Evolutionary conservation across 2,888 invertebrate species (phyloP).

Genomic region (Nysson spinosus): DNA sequence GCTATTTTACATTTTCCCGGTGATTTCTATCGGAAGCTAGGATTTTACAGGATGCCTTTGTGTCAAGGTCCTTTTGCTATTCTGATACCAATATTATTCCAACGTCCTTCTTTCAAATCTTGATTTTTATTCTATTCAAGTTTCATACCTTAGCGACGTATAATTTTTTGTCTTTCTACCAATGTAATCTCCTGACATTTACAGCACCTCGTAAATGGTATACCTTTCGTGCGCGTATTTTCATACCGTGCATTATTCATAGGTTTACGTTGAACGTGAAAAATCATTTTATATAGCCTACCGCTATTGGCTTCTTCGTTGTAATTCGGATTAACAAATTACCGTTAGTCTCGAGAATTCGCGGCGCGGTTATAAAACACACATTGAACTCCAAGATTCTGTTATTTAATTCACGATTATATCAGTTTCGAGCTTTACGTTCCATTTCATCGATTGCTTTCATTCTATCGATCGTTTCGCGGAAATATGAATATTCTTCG

Average conservation of each 20-base stretch:
- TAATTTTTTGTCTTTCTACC: too few species aligned
- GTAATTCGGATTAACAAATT: too few species aligned
- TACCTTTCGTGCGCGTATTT: too few species aligned
- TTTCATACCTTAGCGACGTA: too few species aligned
- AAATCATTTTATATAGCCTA: too few species aligned
- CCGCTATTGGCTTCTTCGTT: too few species aligned
- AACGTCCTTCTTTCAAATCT: background rate
- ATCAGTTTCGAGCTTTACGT: conserved; percentile 23
- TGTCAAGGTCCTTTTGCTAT: background rate
- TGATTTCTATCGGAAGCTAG: conserved; percentile 19
- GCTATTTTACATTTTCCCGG: background rate
- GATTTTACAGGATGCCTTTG: conserved; percentile 4
- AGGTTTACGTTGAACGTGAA: too few species aligned
- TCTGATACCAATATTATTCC: background rate
- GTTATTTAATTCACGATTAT: conserved; percentile 19
- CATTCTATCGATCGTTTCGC: too few species aligned
- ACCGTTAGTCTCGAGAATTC: background rate
- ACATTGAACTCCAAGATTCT: background rate
- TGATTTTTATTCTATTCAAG: background rate
- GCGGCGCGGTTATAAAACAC: background rate
- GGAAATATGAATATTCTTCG: too few species aligned
- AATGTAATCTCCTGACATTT: too few species aligned
- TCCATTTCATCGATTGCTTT: conserved; percentile 28
- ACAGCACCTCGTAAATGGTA: too few species aligned
- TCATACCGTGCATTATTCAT: too few species aligned